phyloP scores from a whole-genome alignment of 2,113 vertebrate species.

The Cyprinodon variegatus region DNA sequence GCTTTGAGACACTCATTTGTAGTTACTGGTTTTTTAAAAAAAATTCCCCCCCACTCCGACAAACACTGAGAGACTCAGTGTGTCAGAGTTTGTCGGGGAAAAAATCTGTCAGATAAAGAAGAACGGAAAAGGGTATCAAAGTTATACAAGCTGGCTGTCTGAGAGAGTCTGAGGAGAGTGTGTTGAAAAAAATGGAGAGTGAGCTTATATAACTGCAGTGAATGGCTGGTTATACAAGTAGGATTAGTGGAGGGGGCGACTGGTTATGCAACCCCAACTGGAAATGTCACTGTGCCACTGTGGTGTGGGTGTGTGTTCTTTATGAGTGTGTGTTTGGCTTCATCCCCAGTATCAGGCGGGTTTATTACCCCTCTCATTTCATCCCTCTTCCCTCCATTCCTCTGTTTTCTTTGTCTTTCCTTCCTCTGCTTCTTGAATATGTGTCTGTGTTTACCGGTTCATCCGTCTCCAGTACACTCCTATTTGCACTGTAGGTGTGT shows the following conservation, averaged over 20 bases:
- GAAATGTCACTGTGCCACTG: constrained; percentile 75
- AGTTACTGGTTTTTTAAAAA: neutral
- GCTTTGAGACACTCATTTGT: neutral
- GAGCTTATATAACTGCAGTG: constrained; percentile 83
- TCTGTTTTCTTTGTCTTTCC: too few species aligned
- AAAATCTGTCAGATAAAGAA: constrained; percentile 48
- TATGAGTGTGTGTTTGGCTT: constrained; percentile 47
- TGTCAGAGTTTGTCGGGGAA: neutral
- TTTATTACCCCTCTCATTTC: constrained; percentile 60
- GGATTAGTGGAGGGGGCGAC: constrained; percentile 74
- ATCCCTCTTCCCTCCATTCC: neutral
- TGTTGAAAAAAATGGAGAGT: constrained; percentile 82
- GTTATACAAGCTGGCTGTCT: constrained; percentile 65
- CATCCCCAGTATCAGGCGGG: constrained; percentile 62
- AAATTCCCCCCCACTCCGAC: too few species aligned
- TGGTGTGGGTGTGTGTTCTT: constrained; percentile 27
- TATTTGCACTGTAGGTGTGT: constrained; percentile 6
- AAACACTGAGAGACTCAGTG: too few species aligned
- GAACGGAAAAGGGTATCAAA: constrained; percentile 32
- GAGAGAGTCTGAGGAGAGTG: constrained; percentile 32
- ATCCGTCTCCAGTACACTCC: neutral
- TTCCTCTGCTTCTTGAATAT: constrained; percentile 7
- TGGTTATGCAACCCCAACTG: constrained; percentile 74
- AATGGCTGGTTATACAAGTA: constrained; percentile 88
- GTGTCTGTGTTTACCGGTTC: neutral